Conservation (phyloP, 2,113 vertebrate genomes). For the Lasiurus cinereus region DNA sequence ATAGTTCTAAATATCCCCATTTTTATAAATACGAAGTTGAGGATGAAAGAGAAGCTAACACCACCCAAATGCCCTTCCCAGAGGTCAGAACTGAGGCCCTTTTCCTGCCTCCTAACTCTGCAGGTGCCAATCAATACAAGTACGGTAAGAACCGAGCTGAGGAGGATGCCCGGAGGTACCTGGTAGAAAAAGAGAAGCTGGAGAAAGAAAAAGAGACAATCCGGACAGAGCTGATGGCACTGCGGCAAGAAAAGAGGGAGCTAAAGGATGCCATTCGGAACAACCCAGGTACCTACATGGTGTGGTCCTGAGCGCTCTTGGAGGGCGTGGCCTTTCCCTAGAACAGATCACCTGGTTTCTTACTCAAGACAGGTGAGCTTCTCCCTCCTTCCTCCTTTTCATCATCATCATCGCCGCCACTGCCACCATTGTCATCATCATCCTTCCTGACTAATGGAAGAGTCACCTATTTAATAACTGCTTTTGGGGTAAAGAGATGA, state of each 20-base stretch:
- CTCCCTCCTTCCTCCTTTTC: background rate
- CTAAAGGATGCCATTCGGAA: conserved; percentile 92
- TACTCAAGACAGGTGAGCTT: background rate
- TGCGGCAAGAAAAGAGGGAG: conserved; percentile 94
- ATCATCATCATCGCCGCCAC: background rate
- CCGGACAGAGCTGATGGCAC: conserved; percentile 89
- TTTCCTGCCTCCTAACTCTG: background rate
- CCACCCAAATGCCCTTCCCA: background rate
- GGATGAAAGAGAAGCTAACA: background rate
- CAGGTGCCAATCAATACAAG: conserved; percentile 95
- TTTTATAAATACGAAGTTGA: background rate
- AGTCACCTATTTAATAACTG: background rate
- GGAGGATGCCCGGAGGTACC: conserved; percentile 95
- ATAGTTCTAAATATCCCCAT: background rate
- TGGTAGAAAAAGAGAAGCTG: conserved; percentile 95
- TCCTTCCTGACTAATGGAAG: background rate
- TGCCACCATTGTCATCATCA: background rate
- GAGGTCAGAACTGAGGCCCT: background rate
- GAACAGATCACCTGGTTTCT: background rate
- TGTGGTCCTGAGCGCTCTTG: background rate
- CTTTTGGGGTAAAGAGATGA: background rate
- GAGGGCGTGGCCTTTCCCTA: background rate
- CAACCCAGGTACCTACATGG: conserved; percentile 87
- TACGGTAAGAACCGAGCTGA: conserved; percentile 98
- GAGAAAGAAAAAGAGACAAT: conserved; percentile 93